Conservation (phyloP, 2,113 vertebrate genomes). For the Jaculus jaculus region DNA sequence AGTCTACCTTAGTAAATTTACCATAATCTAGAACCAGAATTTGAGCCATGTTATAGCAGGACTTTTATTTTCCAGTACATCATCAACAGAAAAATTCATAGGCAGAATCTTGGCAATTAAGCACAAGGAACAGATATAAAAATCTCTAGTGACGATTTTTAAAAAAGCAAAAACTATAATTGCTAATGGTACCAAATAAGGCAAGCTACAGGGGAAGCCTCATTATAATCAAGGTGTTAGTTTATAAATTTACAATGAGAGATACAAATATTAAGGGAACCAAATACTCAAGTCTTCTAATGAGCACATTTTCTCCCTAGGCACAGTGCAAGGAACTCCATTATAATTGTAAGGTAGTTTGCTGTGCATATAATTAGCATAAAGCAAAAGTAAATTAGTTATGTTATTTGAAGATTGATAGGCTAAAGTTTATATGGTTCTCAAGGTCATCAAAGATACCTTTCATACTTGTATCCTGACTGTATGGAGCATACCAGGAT, state of each 20-base stretch:
- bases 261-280: background rate
- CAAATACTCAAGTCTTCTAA: background rate
- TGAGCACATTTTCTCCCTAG: background rate
- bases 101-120: background rate
- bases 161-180: background rate
- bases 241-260: conserved; percentile 37
- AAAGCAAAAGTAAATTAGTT: conserved; percentile 21
- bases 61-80: background rate
- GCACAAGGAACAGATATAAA: background rate
- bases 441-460: background rate
- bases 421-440: background rate
- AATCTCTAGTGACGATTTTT: conserved; percentile 2
- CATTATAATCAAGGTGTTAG: conserved; percentile 46
- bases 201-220: conserved; percentile 14
- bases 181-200: background rate
- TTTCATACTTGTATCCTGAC: background rate
- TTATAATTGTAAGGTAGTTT: background rate
- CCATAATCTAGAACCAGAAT: background rate
- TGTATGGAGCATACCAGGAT: background rate
- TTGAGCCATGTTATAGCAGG: background rate
- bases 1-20: background rate
- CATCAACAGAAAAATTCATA: background rate
- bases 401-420: conserved; percentile 9
- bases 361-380: conserved; percentile 21
- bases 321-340: background rate